Conservation (phyloP, 2,113 vertebrate species). For the Corapipo altera region DNA sequence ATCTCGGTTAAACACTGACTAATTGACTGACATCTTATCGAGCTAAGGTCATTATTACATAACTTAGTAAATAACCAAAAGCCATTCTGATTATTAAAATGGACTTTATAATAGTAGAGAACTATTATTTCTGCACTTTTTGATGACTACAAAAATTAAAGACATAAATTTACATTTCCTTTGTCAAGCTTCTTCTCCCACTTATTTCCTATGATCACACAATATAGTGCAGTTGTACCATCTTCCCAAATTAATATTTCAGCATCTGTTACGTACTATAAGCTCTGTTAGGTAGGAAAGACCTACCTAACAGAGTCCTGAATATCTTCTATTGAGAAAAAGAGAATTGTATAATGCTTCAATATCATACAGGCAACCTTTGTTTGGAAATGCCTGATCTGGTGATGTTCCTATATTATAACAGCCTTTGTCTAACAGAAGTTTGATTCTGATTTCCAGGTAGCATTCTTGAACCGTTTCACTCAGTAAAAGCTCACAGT, state of each 20-base stretch:
- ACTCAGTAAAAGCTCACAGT: neutral
- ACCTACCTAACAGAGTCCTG: neutral
- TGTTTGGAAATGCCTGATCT: neutral
- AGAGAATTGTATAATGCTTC: neutral
- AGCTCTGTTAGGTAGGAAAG: neutral
- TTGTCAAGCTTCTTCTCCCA: neutral
- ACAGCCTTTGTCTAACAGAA: neutral
- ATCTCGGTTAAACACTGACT: neutral
- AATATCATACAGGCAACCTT: neutral
- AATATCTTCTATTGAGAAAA: neutral
- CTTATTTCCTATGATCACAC: neutral
- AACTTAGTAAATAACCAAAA: neutral
- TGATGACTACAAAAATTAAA: neutral
- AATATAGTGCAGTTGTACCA: accelerated
- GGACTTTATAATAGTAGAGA: neutral
- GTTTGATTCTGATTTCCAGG: neutral
- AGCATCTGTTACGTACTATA: accelerated
- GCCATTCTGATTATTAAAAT: neutral
- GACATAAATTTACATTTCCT: neutral
- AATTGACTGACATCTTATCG: neutral
- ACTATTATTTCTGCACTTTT: neutral
- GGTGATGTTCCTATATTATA: neutral
- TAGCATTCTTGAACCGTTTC: neutral
- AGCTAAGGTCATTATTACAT: neutral
- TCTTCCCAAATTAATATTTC: neutral